A percentile compares a stretch with the other conserved stretches of the same genome.
Evolutionary conservation across 2,888 invertebrate genomes (phyloP).

Genomic region (Ceraclea dissimilis): DNA sequence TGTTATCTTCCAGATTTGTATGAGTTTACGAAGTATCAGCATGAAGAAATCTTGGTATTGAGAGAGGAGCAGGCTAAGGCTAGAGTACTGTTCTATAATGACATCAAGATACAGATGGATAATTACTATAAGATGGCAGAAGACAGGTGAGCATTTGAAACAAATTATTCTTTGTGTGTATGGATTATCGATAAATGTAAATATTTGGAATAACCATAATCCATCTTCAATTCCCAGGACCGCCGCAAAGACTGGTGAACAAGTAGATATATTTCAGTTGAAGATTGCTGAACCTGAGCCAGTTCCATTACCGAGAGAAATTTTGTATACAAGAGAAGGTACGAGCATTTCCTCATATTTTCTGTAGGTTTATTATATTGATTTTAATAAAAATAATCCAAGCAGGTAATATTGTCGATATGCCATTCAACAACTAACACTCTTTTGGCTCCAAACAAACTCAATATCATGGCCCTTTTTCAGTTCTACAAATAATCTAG

Average conservation of each 20-base stretch:
- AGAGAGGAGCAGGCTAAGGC: constrained; percentile 41
- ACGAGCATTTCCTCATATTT: too few relatives aligned
- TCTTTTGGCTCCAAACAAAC: too few relatives aligned
- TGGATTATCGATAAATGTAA: background rate
- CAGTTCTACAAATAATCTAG: too few relatives aligned
- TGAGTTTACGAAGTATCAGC: constrained; percentile 41
- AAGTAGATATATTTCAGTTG: constrained; percentile 39
- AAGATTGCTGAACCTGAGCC: constrained; percentile 39
- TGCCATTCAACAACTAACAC: too few relatives aligned
- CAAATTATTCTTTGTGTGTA: too few relatives aligned
- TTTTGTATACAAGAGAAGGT: constrained; percentile 37
- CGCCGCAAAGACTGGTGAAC: constrained; percentile 30
- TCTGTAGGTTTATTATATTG: too few relatives aligned
- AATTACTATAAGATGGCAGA: constrained; percentile 40
- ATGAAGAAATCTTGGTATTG: constrained; percentile 34
- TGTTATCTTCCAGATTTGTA: constrained; percentile 38
- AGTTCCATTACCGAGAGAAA: constrained; percentile 38
- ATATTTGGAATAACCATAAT: background rate
- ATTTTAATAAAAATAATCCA: too few relatives aligned
- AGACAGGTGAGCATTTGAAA: constrained; percentile 37
- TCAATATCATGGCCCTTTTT: too few relatives aligned
- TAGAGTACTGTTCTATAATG: constrained; percentile 40
- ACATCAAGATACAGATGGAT: constrained; percentile 35
- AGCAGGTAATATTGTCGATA: too few relatives aligned
- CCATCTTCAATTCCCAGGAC: background rate